These are phyloP conservation scores for Margaritifera margaritifera DNA, from an alignment of 2,888 invertebrate species.

Conservation along the genomic window DNA sequence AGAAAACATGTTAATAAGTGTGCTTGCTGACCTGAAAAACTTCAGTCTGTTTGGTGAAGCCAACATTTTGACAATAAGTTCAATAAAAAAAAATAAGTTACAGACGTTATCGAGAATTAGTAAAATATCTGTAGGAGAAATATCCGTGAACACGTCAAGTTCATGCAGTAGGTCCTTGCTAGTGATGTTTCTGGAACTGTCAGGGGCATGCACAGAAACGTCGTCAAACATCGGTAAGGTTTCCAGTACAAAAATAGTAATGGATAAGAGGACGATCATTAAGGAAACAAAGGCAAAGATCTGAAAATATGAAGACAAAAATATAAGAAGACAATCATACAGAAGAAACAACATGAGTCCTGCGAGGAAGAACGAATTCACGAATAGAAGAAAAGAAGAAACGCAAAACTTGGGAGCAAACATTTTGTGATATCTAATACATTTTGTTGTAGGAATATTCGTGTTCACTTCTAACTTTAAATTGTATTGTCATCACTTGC, in stretches of 20 bases:
- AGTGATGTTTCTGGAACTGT: conserved; percentile 18
- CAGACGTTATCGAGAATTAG: conserved; percentile 33
- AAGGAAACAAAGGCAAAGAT: conserved; percentile 28
- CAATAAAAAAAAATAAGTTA: conserved; percentile 32
- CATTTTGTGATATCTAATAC: no score
- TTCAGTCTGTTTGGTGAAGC: conserved; percentile 25
- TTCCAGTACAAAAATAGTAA: conserved; percentile 31
- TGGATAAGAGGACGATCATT: conserved; percentile 27
- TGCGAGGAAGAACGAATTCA: no score
- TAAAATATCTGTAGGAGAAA: conserved; percentile 17
- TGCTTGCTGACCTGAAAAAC: conserved; percentile 22
- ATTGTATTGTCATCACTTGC: no score
- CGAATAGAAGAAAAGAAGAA: no score
- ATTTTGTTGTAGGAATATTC: no score
- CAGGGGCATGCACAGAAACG: conserved; percentile 18
- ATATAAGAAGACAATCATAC: not conserved
- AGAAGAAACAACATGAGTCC: not conserved
- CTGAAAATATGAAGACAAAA: conserved; percentile 17
- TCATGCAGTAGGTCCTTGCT: conserved; percentile 21
- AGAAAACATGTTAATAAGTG: conserved; percentile 27
- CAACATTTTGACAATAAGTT: conserved; percentile 32
- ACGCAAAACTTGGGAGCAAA: no score
- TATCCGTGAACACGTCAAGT: conserved; percentile 27
- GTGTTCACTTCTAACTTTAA: no score
- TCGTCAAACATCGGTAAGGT: conserved; percentile 31